Conservation (phyloP, 2,888 invertebrate species). For the Ctenicera cuprea region DNA sequence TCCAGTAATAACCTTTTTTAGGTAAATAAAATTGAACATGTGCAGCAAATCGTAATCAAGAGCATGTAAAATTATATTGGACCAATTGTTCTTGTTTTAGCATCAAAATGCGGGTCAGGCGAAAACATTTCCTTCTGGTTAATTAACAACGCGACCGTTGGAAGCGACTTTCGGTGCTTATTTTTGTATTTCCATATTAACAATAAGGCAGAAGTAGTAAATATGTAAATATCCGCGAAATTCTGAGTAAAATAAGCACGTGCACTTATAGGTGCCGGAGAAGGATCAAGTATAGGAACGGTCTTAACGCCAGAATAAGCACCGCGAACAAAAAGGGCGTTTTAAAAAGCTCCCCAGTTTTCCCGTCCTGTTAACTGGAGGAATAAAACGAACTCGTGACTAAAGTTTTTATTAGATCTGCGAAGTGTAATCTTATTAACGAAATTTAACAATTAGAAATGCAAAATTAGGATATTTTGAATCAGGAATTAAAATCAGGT, state of each 20-base stretch:
- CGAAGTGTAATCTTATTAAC: slow-evolving; percentile 44
- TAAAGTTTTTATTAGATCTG: slow-evolving; percentile 50
- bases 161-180: slow-evolving; percentile 1
- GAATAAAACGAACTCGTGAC: slow-evolving; percentile 49
- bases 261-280: slow-evolving; percentile 40
- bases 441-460: slow-evolving; percentile 45
- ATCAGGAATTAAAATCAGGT: slow-evolving; percentile 29
- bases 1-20: too few species aligned
- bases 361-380: slow-evolving; percentile 37
- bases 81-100: too few species aligned
- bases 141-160: slow-evolving; percentile 15
- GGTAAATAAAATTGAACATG: too few species aligned
- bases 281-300: slow-evolving; percentile 30
- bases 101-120: not conserved
- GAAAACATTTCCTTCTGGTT: not conserved
- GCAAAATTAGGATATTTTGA: slow-evolving; percentile 43
- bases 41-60: too few species aligned
- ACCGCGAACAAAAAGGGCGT: slow-evolving; percentile 36
- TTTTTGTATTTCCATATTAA: slow-evolving; percentile 28
- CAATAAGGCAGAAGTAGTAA: slow-evolving; percentile 30
- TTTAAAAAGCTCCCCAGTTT: slow-evolving; percentile 36
- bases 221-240: slow-evolving; percentile 38
- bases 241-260: slow-evolving; percentile 42
- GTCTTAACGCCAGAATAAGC: slow-evolving; percentile 40
- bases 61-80: too few species aligned